Evolutionary conservation across 2,113 vertebrate genomes (phyloP), one percentile per base, ranked within the genome.

Genomic region (Equus quagga): DNA sequence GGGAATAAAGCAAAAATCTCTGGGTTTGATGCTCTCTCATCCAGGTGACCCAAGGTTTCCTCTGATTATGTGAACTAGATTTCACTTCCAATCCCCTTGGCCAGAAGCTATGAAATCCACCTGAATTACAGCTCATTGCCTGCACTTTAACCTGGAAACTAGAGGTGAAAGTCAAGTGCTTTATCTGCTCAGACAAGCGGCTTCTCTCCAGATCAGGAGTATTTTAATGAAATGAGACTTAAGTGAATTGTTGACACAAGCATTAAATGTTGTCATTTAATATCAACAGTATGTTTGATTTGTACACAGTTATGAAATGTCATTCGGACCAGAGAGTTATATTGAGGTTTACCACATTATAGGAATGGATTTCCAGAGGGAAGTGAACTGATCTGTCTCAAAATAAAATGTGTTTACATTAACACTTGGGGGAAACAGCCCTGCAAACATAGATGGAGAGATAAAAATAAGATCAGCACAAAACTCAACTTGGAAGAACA

Each of bases 391-490:
- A 98, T 93, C 98, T 98, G 97, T 98, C 97, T 98, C 98, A 95
- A 98, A 99, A 98, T 97, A 98, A 98, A 98, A 97, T 72, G 97
- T 98, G 98, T 99, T 99, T 99, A 98, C 98, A 98, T 98, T 98
- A 99, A 98, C 98, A 98, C 98, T 98, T 98, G 98, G 98, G 98
- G 98, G 98, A 98, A 98, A 98, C 97, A 98, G 98, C 96, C 98
- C 98, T 97, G 97, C 98, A 98, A 99, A 98, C 98, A 98, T 46
- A 99, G 98, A 99, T 99, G 99, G 98, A 98, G 98, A 99, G 98
- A 99, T 98, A 98, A 99, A 98, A 98, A 98, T 98, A 99, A 98
- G 98, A 98, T 91, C 97, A 98, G 97, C 97, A 33, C 8, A 97
- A 98, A 98, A 98, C 95, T 98, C 98, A 97, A 85, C 98, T 98